A percentile compares a stretch with the other conserved stretches of the same genome.
These are phyloP conservation scores for Drosophila dives DNA, from an alignment of 2,888 invertebrate species.

Conservation along the genomic window DNA sequence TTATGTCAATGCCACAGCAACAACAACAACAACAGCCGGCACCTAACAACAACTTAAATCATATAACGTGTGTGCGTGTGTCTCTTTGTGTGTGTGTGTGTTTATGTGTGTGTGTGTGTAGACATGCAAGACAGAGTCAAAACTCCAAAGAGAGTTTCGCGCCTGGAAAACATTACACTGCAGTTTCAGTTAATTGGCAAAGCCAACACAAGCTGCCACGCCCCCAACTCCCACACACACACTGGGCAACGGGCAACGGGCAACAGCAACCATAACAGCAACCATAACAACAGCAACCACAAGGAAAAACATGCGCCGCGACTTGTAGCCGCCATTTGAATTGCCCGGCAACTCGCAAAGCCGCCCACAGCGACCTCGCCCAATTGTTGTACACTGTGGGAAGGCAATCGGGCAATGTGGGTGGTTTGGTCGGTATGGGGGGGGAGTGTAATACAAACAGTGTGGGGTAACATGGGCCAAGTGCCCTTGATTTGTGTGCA, in stretches of 20 bases:
- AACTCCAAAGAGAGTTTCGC: constrained; percentile 45
- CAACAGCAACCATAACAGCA: constrained; percentile 30
- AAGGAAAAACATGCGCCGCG: constrained; percentile 61
- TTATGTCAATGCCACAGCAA: constrained; percentile 76
- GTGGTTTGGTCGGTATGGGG: background rate
- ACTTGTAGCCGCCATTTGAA: constrained; percentile 77
- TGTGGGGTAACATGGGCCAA: constrained; percentile 47
- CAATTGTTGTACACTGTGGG: constrained; percentile 3
- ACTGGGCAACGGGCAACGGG: too few relatives aligned
- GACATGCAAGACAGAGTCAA: constrained; percentile 53
- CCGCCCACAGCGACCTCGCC: constrained; percentile 39
- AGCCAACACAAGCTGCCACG: constrained; percentile 37
- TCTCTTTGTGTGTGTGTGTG: background rate
- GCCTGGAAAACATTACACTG: constrained; percentile 74
- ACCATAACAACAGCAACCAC: constrained; percentile 16
- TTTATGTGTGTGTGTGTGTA: constrained; percentile 32
- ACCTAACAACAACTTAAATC: constrained; percentile 36
- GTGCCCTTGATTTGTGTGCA: constrained; percentile 79
- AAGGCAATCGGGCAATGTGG: constrained; percentile 1
- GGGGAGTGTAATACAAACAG: background rate
- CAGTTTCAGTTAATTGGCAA: constrained; percentile 79
- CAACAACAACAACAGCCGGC: constrained; percentile 58
- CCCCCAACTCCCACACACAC: constrained; percentile 18
- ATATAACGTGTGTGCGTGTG: constrained; percentile 16
- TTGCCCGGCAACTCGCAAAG: constrained; percentile 62